phyloP scores from a whole-genome alignment of 1,140 invertebrate genomes.

The Papilio xuthus region DNA sequence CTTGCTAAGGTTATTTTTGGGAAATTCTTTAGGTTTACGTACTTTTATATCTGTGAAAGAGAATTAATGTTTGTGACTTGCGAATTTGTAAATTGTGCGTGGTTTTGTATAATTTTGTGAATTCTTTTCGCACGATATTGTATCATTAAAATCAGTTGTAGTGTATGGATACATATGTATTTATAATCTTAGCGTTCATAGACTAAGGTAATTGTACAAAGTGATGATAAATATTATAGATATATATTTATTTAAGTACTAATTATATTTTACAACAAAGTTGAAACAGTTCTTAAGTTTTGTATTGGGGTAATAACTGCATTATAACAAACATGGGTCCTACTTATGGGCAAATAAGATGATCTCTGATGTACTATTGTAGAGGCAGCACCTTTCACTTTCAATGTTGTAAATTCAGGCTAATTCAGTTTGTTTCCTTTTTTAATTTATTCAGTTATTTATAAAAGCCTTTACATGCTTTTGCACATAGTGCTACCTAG shows the following conservation, averaged over 20 bases:
- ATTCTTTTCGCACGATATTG: constrained; percentile 22
- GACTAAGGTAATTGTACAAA: constrained; percentile 33
- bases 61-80: constrained; percentile 28
- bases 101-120: constrained; percentile 24
- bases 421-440: not conserved
- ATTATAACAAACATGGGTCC: not conserved
- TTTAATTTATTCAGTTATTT: not conserved
- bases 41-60: constrained; percentile 28
- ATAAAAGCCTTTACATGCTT: not conserved
- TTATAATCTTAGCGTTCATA: constrained; percentile 30
- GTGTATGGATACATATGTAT: constrained; percentile 25
- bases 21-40: constrained; percentile 15
- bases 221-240: constrained; percentile 37
- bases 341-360: not conserved
- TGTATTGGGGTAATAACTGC: not conserved
- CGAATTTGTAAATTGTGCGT: constrained; percentile 4
- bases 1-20: constrained; percentile 21
- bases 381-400: not conserved
- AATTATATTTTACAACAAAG: constrained; percentile 35
- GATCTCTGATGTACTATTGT: not conserved
- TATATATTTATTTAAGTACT: constrained; percentile 29
- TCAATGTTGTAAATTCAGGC: not conserved
- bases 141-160: constrained; percentile 20
- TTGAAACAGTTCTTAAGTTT: constrained; percentile 26
- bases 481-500: constrained; percentile 5